phyloP scores from a whole-genome alignment of 2,113 vertebrate species.

The Mola mola region DNA sequence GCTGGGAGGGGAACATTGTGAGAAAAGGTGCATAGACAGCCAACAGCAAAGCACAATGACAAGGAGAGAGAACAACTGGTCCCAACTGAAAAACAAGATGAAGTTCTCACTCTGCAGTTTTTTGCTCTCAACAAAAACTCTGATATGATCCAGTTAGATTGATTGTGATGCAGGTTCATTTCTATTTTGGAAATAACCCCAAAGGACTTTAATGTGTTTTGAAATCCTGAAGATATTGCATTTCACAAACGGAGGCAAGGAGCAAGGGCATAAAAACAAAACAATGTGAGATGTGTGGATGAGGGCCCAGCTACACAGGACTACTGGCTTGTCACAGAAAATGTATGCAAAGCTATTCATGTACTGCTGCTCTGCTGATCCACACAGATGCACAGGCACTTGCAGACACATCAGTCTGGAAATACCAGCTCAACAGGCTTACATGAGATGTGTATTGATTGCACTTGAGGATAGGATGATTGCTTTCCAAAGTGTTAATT shows the following conservation, averaged over 20 bases:
- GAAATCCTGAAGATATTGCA: background rate
- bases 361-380: conserved; percentile 43
- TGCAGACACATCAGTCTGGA: conserved; percentile 39
- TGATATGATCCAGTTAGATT: conserved; percentile 9
- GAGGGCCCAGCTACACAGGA: no score
- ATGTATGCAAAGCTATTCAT: conserved; percentile 72
- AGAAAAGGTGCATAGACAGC: background rate
- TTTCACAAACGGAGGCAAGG: conserved; percentile 6
- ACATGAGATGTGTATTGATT: conserved; percentile 47
- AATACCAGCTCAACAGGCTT: conserved; percentile 49
- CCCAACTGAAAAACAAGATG: conserved; percentile 37
- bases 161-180: no score
- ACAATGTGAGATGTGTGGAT: no score
- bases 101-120: conserved; percentile 20
- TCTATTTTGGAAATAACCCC: no score
- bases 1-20: no score
- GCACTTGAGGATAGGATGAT: conserved; percentile 45
- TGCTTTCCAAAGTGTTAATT: conserved; percentile 49
- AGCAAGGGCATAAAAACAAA: background rate
- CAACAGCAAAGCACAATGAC: no score
- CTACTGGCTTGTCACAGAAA: no score
- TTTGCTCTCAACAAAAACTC: conserved; percentile 20
- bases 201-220: no score
- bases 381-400: conserved; percentile 29
- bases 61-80: no score